phyloP scores from a whole-genome alignment of 1,140 invertebrate genomes.

The Conus ventricosus region DNA sequence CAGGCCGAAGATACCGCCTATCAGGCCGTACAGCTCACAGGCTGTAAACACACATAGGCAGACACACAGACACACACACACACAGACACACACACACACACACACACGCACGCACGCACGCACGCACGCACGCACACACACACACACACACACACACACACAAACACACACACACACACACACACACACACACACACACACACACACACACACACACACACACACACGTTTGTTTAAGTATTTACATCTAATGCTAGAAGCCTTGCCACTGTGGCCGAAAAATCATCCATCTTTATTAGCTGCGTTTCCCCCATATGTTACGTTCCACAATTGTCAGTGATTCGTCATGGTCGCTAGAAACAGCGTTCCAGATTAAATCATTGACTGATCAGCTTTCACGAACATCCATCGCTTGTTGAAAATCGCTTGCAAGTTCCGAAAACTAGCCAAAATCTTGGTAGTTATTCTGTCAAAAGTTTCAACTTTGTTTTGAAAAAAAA shows the following conservation, averaged over 20 bases:
- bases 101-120: not conserved
- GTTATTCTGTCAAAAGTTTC: no score
- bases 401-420: not conserved
- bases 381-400: not conserved
- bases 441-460: no score
- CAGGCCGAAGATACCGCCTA: conserved; percentile 87
- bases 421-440: no score
- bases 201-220: conserved; percentile 9
- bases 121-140: not conserved
- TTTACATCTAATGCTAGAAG: not conserved
- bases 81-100: conserved; percentile 2
- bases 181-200: conserved; percentile 16
- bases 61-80: not conserved
- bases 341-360: not conserved
- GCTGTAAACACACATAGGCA: conserved; percentile 70
- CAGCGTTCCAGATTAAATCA: not conserved
- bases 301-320: no score
- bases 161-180: conserved; percentile 7
- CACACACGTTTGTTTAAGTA: not conserved
- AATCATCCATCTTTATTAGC: not conserved
- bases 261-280: no score
- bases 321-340: no score
- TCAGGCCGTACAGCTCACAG: conserved; percentile 87
- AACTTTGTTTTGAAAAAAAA: no score
- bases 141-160: conserved; percentile 15